Conservation (phyloP, 2,888 invertebrate genomes). For the Athetis lepigone region DNA sequence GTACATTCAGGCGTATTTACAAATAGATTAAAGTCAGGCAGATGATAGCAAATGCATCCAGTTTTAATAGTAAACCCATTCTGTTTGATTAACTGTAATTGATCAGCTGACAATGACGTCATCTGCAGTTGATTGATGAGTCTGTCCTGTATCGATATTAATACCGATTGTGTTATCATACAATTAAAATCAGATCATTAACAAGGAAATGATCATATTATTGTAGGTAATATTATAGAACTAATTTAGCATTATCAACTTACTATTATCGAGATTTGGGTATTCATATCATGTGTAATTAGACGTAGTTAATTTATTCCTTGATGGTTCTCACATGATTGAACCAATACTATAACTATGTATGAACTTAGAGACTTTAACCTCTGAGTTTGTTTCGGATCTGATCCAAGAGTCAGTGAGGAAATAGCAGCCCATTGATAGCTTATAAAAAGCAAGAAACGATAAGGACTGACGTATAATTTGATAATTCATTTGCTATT, state of each 20-base stretch:
- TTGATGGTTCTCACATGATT: no score
- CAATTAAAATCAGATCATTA: constrained; percentile 44
- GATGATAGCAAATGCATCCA: not conserved
- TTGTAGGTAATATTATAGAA: not conserved
- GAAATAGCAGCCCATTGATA: no score
- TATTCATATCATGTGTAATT: not conserved
- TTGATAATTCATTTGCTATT: no score
- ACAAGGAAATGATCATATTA: constrained; percentile 23
- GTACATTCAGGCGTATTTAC: no score
- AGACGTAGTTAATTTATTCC: not conserved
- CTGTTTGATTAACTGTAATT: constrained; percentile 51
- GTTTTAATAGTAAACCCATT: constrained; percentile 32
- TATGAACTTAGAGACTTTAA: no score
- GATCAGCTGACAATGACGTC: constrained; percentile 45
- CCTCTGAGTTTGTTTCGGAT: no score
- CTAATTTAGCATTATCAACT: not conserved
- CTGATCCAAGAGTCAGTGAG: no score
- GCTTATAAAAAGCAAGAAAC: no score
- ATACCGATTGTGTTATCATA: constrained; percentile 48
- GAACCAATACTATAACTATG: no score
- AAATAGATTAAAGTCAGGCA: no score
- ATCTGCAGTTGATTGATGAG: constrained; percentile 43
- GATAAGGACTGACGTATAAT: no score
- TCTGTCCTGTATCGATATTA: constrained; percentile 41
- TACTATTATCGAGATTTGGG: not conserved